Percentiles rank a stretch among this genome's conserved stretches.
phyloP scores from a whole-genome alignment of 2,113 vertebrate genomes.

The Herpetotheres cachinnans region DNA sequence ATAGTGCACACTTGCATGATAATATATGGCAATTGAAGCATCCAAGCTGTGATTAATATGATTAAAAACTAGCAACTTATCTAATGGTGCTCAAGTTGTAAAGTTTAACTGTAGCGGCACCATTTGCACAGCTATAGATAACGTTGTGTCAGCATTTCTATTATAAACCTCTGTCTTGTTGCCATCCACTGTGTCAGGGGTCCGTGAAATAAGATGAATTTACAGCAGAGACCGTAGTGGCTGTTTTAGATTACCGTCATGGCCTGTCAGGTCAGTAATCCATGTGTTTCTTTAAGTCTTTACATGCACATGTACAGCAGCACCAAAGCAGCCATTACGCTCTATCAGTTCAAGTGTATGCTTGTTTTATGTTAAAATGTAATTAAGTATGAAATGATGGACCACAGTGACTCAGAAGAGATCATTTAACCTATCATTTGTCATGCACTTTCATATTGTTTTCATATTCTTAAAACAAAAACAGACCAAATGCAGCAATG shows the following conservation, averaged over 20 bases:
- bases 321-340: background rate
- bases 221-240: background rate
- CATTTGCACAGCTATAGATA: constrained; percentile 55
- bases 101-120: constrained; percentile 62
- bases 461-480: background rate
- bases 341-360: background rate
- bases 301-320: background rate
- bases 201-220: constrained; percentile 5
- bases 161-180: constrained; percentile 39
- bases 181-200: background rate
- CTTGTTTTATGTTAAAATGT: background rate
- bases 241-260: background rate
- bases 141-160: constrained; percentile 64
- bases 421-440: background rate
- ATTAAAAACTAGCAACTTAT: constrained; percentile 66
- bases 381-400: constrained; percentile 10
- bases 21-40: constrained; percentile 54
- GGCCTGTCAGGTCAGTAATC: background rate
- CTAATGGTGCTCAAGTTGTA: constrained; percentile 45
- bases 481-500: background rate
- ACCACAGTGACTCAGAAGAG: background rate
- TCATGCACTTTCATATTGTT: background rate
- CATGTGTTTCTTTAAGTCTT: background rate
- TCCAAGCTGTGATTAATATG: constrained; percentile 55
- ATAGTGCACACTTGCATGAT: constrained; percentile 1